Conservation (phyloP, 2,797 vertebrate species). For the Scarus forsteni region DNA sequence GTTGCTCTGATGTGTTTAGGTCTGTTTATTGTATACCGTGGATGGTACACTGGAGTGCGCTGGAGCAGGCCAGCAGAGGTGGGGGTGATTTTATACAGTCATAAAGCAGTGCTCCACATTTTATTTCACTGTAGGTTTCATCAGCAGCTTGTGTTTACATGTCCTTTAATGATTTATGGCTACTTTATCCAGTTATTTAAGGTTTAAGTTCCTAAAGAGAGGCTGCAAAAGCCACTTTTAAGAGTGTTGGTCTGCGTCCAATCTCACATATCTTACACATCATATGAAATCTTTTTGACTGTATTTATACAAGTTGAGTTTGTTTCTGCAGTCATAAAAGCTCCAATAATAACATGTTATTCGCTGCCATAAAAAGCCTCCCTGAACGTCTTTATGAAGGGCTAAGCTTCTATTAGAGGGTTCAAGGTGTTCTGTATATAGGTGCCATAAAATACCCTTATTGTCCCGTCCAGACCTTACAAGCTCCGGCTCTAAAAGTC, state of each 20-base stretch:
- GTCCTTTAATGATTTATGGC: slow-evolving; percentile 10
- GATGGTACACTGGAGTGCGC: slow-evolving; percentile 50
- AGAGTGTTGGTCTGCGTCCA: not conserved
- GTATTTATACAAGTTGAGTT: not conserved
- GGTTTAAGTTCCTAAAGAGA: slow-evolving; percentile 15
- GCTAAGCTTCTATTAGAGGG: slow-evolving; percentile 4
- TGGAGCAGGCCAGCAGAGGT: slow-evolving; percentile 54
- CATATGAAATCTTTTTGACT: not conserved
- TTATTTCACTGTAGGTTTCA: slow-evolving; percentile 57
- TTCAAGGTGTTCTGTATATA: slow-evolving; percentile 17
- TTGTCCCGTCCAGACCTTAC: slow-evolving; percentile 30
- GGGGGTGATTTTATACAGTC: slow-evolving; percentile 49
- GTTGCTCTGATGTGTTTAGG: slow-evolving; percentile 59
- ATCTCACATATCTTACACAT: not conserved
- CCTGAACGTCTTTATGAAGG: slow-evolving; percentile 9
- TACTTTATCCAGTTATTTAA: not conserved
- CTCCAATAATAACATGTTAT: slow-evolving; percentile 30
- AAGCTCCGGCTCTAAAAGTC: slow-evolving; percentile 9
- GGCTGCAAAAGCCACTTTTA: not conserved
- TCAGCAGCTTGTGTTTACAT: slow-evolving; percentile 26
- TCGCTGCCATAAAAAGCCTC: slow-evolving; percentile 10
- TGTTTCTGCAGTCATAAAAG: slow-evolving; percentile 18
- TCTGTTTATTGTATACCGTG: slow-evolving; percentile 53
- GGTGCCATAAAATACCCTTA: slow-evolving; percentile 23
- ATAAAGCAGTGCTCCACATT: slow-evolving; percentile 84